Evolutionary conservation across 2,797 vertebrate species (phyloP).

Genomic region (Crocidura indochinensis): DNA sequence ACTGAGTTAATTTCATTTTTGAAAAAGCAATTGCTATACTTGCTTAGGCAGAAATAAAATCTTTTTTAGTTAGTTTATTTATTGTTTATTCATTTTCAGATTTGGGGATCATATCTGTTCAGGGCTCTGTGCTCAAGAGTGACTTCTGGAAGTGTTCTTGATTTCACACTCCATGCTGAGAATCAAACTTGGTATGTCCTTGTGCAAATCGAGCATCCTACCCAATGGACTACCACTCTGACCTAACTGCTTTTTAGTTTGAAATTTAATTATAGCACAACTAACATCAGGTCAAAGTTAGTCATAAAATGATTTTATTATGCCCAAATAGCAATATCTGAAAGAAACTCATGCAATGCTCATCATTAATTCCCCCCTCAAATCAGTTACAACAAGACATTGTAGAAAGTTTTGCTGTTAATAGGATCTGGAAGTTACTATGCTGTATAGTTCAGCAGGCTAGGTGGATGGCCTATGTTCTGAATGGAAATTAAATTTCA

Average conservation of each 20-base stretch:
- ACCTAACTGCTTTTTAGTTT: neutral
- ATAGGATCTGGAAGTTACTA: neutral
- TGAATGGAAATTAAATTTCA: neutral
- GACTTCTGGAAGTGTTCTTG: no score
- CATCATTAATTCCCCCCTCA: neutral
- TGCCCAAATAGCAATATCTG: neutral
- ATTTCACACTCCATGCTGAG: no score
- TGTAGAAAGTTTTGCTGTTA: neutral
- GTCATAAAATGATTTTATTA: neutral
- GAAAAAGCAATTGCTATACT: neutral
- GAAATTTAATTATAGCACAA: slow-evolving; percentile 15
- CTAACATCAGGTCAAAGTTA: neutral
- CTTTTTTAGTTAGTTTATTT: neutral
- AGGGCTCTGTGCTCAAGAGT: no score
- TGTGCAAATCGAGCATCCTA: no score
- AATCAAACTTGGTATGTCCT: no score
- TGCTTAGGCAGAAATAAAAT: neutral
- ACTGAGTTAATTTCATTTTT: neutral
- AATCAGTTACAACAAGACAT: neutral
- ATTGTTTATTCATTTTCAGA: no score
- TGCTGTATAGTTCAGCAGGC: neutral
- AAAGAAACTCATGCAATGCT: neutral
- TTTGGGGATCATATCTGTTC: no score
- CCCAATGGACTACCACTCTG: no score
- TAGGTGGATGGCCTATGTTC: neutral